Evolutionary conservation across 2,888 invertebrate species (phyloP), one percentile per base, ranked within the genome.

Genomic region (Parascotia fuliginaria): DNA sequence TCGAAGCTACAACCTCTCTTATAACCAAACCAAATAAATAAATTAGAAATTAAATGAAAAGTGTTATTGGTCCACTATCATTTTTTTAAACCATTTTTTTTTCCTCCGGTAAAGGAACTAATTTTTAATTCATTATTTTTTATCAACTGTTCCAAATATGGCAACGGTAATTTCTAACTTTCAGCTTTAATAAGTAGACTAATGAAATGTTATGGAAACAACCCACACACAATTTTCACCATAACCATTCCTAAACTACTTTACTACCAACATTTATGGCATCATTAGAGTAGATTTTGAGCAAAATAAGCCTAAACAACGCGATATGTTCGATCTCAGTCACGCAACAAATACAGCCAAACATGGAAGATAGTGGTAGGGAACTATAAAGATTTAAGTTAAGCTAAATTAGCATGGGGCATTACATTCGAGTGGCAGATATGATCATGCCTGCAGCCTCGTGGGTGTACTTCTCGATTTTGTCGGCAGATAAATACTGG

Each of bases 321-420:
- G 50, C 50, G 49, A 52, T 60, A 56, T 61, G 50, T 60, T 68
- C 36, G 56, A 65, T 70, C 65, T 64, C 45, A 65, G 75, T 75
- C 75, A 76, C 66, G 73, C 64, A 65, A 59, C 41, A 40, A 53
- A 63, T 66, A 64, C 42, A 41, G 31, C 70, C 70, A 64, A 66
- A 76, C 58, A 48, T 63, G 61, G 77, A 58, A 69, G 57, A 57
- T 60, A 61, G 63, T 57, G 49, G 48, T 55, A 42, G 11, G 47
- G 50, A 44, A 53, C 62, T 65, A 69, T 78, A 71, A 70, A 78
- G 76, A 81, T 80, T 59, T 40, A 49, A 75, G 76, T 76, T 77
- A 75, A 72, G 66, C 70, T 63, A 60, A 70, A 67, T 73, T 57
- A 66, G 51, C 42, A 52, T 58, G 47, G 43, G 19, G 52, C 44